These are phyloP conservation scores for Spatulosminthurus flaviceps DNA, from an alignment of 2,888 invertebrate genomes.

Conservation along the genomic window DNA sequence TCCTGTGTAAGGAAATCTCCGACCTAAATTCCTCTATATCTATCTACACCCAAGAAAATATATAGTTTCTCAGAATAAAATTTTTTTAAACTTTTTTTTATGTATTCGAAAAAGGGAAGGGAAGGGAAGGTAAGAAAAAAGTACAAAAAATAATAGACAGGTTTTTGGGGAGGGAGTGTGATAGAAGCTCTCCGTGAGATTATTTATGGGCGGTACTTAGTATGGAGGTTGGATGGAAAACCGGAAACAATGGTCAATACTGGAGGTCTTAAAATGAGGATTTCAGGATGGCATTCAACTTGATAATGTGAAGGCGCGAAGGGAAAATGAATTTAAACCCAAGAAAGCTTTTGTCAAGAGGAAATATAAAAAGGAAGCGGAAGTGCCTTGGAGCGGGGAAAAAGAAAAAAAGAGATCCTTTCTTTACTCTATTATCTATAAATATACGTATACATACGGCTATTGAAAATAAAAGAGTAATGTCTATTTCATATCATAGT, in stretches of 20 bases:
- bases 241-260: not conserved
- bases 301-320: not conserved
- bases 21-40: too few species aligned
- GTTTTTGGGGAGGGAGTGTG: not conserved
- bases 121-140: not conserved
- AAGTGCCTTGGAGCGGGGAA: slow-evolving; percentile 10
- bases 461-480: too few species aligned
- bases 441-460: too few species aligned
- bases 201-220: slow-evolving; percentile 12
- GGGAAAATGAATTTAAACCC: slow-evolving; percentile 18
- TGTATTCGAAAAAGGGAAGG: too few species aligned
- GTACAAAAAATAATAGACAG: not conserved
- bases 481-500: not conserved
- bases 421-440: too few species aligned
- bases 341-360: slow-evolving; percentile 8
- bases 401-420: not conserved
- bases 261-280: slow-evolving; percentile 4
- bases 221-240: not conserved
- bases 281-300: slow-evolving; percentile 8
- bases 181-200: not conserved
- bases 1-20: too few species aligned
- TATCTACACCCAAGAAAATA: too few species aligned
- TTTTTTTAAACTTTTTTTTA: too few species aligned
- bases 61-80: too few species aligned
- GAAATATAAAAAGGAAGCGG: slow-evolving; percentile 16